phyloP scores from a whole-genome alignment of 2,797 vertebrate species.

The Microtus californicus region DNA sequence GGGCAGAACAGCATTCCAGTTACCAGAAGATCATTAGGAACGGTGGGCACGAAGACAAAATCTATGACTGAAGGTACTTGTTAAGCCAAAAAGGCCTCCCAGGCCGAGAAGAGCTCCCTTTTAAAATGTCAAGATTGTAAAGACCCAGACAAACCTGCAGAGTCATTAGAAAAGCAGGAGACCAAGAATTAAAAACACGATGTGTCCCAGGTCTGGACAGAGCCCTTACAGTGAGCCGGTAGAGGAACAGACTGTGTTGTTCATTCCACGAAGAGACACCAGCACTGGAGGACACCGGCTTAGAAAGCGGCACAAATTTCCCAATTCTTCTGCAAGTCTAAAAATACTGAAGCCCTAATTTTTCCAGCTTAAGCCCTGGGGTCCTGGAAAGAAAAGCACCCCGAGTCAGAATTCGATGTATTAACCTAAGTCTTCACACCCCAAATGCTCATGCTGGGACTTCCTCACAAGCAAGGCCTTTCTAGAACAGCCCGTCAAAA shows the following conservation, averaged over 20 bases:
- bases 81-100: background rate
- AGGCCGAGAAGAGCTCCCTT: background rate
- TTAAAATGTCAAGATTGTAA: background rate
- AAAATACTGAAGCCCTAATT: slow-evolving; percentile 21
- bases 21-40: too few relatives aligned
- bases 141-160: background rate
- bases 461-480: background rate
- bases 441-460: background rate
- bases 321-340: background rate
- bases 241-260: background rate
- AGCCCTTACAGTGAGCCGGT: too few relatives aligned
- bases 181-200: background rate
- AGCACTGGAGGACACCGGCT: too few relatives aligned
- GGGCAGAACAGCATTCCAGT: background rate
- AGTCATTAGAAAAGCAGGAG: background rate
- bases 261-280: background rate
- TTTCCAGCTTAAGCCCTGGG: background rate
- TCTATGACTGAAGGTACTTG: background rate
- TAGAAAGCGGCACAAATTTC: background rate
- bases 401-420: background rate
- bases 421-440: background rate
- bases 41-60: background rate
- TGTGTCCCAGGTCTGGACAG: background rate
- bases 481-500: background rate
- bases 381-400: background rate